Evolutionary conservation across 2,888 invertebrate species (phyloP).

Genomic region (Boloria selene): DNA sequence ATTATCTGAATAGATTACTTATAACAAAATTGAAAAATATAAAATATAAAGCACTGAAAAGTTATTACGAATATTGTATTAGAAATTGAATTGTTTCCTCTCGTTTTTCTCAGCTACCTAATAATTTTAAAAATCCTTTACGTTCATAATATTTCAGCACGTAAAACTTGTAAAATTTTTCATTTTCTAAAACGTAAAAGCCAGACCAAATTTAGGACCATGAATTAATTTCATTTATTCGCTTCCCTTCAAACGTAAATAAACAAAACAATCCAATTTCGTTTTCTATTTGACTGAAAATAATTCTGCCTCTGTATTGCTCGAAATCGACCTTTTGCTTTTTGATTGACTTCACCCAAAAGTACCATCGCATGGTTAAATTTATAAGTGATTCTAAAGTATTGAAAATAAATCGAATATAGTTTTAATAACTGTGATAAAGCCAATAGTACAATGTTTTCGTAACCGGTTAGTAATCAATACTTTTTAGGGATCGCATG

Average conservation of each 20-base stretch:
- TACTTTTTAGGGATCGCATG: too few relatives aligned
- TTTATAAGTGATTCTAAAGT: background rate
- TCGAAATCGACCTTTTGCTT: constrained; percentile 4
- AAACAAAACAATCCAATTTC: constrained; percentile 27
- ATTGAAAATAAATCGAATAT: background rate
- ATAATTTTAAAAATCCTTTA: too few relatives aligned
- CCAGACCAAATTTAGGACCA: constrained; percentile 7
- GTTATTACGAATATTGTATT: too few relatives aligned
- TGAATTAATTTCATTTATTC: constrained; percentile 27
- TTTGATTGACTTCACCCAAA: constrained; percentile 16
- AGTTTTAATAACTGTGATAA: too few relatives aligned
- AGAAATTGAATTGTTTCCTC: too few relatives aligned
- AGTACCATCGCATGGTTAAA: background rate
- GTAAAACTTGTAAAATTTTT: constrained; percentile 2
- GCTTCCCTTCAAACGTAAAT: constrained; percentile 24
- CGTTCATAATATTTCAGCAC: background rate
- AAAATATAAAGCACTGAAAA: too few relatives aligned
- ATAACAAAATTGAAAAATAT: too few relatives aligned
- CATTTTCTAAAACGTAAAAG: constrained; percentile 12
- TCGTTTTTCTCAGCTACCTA: too few relatives aligned
- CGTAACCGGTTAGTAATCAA: too few relatives aligned
- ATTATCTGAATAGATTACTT: too few relatives aligned
- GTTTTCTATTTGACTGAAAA: constrained; percentile 31
- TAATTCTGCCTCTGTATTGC: constrained; percentile 18
- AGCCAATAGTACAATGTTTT: too few relatives aligned